phyloP scores from a whole-genome alignment of 1,140 invertebrate species.

The Drosophila sp. region DNA sequence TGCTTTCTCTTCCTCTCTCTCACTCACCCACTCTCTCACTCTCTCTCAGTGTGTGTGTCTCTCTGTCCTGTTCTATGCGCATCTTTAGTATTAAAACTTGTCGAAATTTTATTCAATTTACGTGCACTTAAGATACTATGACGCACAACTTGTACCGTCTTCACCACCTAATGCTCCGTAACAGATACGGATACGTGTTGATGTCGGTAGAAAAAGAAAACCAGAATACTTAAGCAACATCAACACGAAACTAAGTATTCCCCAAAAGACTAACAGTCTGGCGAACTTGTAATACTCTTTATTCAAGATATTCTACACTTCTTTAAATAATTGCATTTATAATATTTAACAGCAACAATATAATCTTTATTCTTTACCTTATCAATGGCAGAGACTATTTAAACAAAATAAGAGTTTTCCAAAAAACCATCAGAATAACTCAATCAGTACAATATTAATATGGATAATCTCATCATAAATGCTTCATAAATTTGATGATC shows the following conservation, averaged over 20 bases:
- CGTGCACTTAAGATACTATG: conserved; percentile 77
- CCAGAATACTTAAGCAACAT: conserved; percentile 14
- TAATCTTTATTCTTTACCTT: no score
- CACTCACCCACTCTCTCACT: neutral
- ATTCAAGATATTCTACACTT: neutral
- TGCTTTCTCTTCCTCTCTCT: neutral
- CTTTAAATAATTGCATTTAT: no score
- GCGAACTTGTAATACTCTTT: neutral
- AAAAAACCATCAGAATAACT: no score
- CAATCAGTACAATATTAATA: no score
- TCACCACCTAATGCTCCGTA: conserved; percentile 32
- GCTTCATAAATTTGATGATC: no score
- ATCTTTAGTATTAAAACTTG: conserved; percentile 80
- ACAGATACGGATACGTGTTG: conserved; percentile 48
- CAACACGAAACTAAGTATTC: neutral
- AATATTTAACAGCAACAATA: no score
- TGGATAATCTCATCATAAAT: no score
- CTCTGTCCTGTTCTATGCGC: conserved; percentile 57
- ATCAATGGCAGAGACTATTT: no score
- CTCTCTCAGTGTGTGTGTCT: neutral
- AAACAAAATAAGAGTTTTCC: no score
- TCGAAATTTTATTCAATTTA: conserved; percentile 83
- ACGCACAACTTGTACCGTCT: conserved; percentile 56
- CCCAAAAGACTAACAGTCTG: neutral
- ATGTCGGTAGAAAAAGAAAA: conserved; percentile 28